Base-by-base conservation (phyloP, 2,888 invertebrate species). In the Acrocera orbiculus region DNA sequence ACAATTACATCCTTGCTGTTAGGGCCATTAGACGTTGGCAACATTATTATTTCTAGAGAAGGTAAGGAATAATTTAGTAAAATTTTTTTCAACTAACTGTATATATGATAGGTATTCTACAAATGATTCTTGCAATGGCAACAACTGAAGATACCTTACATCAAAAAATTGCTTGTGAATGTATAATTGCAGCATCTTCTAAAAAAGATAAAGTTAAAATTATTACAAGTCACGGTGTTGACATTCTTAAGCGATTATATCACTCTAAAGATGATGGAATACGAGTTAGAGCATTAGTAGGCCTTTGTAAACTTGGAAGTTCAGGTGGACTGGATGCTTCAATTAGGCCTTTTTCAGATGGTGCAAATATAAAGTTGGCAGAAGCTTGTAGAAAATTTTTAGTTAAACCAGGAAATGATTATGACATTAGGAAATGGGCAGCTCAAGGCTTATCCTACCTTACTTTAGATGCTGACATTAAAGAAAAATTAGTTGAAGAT, bases 61-160 rank as follows among this genome's bases (percentile, higher is more conserved):
- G 90, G 90, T 56, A 29, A 39, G 46, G 4, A 19, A 13, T 8
- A 22, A 14, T 14, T 22, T 13, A 4, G 14, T 8, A 16, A 14
- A 13, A 6, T n/a, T 10, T 27, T n/a, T n/a, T 16, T 15, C 6
- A 17, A 8, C 16, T 11, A 5, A 13, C 17, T 30, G 16, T 13
- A 16, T 13, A 13, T 20, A 13, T 38, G 37, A 4, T 19, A 56
- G 56, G 58, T 19, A 82, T 98, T 39, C 67, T 95, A 47, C 85
- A 92, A 58, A 90, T 98, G 82, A 90, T 98, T 57, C 63, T 98
- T 19, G 85, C 85, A 5, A 92, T 98, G 90, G 96, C 96, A 3
- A 80, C 80, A 39, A 81, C 85, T 8, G 89, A 90, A n/a, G 86
- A 93, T 51, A 45, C 69, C 10, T 61, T 93, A 1, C 89, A 95